Evolutionary conservation across 2,113 vertebrate species (phyloP), one percentile per base, ranked within the genome.

Genomic region (Odocoileus virginianus): DNA sequence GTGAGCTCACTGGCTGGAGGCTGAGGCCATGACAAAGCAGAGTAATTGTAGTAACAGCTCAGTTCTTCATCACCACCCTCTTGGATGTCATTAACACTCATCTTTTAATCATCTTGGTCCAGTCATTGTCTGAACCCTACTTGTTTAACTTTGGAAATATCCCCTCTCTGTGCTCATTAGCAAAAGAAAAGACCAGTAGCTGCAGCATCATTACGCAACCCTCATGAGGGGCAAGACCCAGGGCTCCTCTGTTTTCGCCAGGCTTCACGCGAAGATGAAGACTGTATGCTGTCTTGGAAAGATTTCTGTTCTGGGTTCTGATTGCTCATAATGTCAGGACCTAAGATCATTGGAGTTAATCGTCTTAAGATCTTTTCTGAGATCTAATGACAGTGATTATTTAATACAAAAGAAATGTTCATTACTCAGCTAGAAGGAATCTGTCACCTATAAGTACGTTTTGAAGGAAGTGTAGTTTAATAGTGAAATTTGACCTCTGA

Each of bases 351-450:
- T 60, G 47, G 61, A 61, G 61, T 33, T 11, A 25, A 85, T 81
- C 14, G 5, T 61, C 36, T 64, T 43, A n/a, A 86, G 28, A 81
- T 50, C 64, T 55, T 84, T 95, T 86, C 55, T 96, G 89, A 93
- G 10, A 67, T 94, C 54, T 58, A 50, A 57, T 60, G 54, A 86
- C 76, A n/a, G 11, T 55, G 84, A 76, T 92, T 94, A 85, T 96
- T 94, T 92, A 94, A 79, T 67, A 58, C 43, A n/a, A 50, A 93
- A 85, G 58, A 96, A 97, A 81, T 89, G 45, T 74, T 89, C 84
- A 79, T 96, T 87, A 95, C 89, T 95, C 87, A 96, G 52, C 55
- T 28, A 89, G 45, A 96, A 94, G 57, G 57, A 95, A 87, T 92
- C 83, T 97, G 67, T 78, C 55, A 94, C 92, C 78, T 91, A 36